Conservation (phyloP, 2,888 invertebrate species). For the Drosophila formosana region DNA sequence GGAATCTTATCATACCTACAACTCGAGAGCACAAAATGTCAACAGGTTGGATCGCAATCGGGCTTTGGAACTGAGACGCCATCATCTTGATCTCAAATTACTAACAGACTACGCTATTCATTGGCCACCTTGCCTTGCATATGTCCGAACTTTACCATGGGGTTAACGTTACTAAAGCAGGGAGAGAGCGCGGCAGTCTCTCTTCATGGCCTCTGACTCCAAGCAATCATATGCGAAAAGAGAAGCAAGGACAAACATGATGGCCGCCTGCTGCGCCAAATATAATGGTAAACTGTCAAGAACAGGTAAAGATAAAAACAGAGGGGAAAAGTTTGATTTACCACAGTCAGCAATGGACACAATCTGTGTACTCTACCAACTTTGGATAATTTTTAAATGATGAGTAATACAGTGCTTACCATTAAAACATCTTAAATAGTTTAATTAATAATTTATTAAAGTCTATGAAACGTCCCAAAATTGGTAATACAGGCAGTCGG, state of each 20-base stretch:
- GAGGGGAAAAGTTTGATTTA: background rate
- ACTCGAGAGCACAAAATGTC: conserved; percentile 29
- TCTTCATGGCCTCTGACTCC: background rate
- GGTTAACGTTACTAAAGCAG: background rate
- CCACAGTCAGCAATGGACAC: conserved; percentile 8
- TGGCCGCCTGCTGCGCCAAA: conserved; percentile 64
- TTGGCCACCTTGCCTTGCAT: conserved; percentile 24
- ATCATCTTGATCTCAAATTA: conserved; percentile 63
- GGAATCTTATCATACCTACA: conserved; percentile 45
- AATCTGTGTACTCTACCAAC: conserved; percentile 26
- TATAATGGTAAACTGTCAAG: conserved; percentile 75
- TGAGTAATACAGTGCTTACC: too few species aligned
- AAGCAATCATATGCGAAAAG: background rate
- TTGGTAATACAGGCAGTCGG: too few species aligned
- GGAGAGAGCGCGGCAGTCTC: conserved; percentile 1
- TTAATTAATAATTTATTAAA: too few species aligned
- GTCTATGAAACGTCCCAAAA: too few species aligned
- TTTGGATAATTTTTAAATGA: too few species aligned
- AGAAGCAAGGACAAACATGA: conserved; percentile 57
- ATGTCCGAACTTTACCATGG: conserved; percentile 31
- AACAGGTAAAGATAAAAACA: conserved; percentile 71
- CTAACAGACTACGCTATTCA: conserved; percentile 46
- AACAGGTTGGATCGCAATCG: conserved; percentile 63
- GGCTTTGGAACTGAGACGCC: conserved; percentile 35
- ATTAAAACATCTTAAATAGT: too few species aligned